Base-by-base conservation (phyloP, 2,797 vertebrate species). In the Pseudocheirus occidentalis region DNA sequence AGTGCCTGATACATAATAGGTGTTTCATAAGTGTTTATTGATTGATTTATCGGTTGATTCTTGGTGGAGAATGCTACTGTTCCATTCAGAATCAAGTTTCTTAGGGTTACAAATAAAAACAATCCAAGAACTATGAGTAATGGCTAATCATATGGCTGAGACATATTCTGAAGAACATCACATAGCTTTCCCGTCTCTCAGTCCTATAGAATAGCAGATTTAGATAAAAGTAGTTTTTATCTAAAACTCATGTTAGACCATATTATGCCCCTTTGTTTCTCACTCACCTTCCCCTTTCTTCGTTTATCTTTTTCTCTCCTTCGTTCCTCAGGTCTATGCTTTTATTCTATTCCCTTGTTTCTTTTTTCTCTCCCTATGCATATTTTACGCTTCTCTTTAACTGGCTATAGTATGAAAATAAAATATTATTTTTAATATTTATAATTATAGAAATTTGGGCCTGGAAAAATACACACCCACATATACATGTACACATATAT, bases 351-450 rank as follows among this genome's bases (percentile, higher is more conserved):
- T 7, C 34, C 56, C 50, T 7, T 29, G 3, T 12, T 46, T 18
- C 18, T 46, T 24, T 95, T 50, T 59, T 94, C 34, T 14, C 46
- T 92, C 73, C 27, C 93, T 94, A 90, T 57, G 18, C 28, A 27
- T 16, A 52, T 7, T 46, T 40, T 87, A 31, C 40, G 52, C 31
- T 11, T 93, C 12, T 94, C 21, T 3, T 81, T 56, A 94, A 59
- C n/a, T 97, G 53, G 92, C 2, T 1, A 31, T 4, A 0, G 13
- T 57, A n/a, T 34, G 93, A 46, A 94, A 52, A 59, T 24, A 87
- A 89, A 92, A 24, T 52, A 81, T 57, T n/a, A 46, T 81, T 81
- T 92, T 93, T 55, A 28, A 3, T 73, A 89, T 46, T 96, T 92
- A 93, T 87, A 29, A 55, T 10, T 28, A 59, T 4, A 81, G n/a